Conservation (phyloP, 2,113 vertebrate species). For the Cryptoleucopteryx plumbea region DNA sequence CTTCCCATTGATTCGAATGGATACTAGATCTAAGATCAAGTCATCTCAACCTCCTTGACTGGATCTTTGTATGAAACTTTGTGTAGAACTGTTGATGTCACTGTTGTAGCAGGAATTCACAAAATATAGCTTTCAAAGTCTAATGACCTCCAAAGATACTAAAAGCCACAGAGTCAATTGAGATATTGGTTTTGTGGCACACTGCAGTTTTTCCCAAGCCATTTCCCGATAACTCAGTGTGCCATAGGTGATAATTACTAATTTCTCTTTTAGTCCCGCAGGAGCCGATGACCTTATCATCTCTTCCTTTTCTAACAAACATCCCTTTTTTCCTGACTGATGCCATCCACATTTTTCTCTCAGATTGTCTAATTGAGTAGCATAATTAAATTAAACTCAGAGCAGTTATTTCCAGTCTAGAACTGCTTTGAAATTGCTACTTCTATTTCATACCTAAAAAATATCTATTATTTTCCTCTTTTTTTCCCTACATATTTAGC, state of each 20-base stretch:
- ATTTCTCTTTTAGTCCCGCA: background rate
- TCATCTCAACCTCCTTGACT: background rate
- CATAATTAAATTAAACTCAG: conserved; percentile 17
- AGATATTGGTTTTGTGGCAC: background rate
- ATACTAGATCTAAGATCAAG: background rate
- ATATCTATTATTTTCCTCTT: background rate
- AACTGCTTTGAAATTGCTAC: background rate
- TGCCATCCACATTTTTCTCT: background rate
- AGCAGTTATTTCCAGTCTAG: background rate
- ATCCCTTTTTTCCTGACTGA: background rate
- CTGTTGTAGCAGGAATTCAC: background rate
- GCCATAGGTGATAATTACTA: conserved; percentile 20
- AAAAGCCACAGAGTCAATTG: background rate
- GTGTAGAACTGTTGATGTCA: background rate
- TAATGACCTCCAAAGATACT: background rate
- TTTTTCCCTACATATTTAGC: background rate
- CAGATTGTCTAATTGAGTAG: background rate
- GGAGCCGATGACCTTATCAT: background rate
- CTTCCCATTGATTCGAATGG: background rate
- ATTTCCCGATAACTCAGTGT: background rate
- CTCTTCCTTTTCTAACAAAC: background rate
- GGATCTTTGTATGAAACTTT: background rate
- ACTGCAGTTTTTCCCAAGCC: background rate
- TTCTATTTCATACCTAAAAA: background rate
- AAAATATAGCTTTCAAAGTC: background rate